Evolutionary conservation across 2,113 vertebrate genomes (phyloP), one percentile per base, ranked within the genome.

Genomic region (Callithrix jacchus): DNA sequence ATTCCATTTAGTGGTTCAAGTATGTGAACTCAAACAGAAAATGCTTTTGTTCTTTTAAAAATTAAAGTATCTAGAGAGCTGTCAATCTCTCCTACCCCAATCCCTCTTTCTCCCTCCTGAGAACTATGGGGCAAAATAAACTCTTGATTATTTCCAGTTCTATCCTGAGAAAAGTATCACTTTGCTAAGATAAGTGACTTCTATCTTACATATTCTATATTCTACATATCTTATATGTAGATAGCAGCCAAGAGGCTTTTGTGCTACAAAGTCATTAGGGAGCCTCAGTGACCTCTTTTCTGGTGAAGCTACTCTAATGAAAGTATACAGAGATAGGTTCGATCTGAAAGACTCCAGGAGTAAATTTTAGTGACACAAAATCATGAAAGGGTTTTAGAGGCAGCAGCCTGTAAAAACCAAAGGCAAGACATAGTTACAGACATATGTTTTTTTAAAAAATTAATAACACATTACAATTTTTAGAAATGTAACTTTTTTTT

Each of bases 351-450:
- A 74, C 32, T 37, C 8, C 30, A 42, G 12, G 18, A 12, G 16
- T 86, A 37, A 88, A 47, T 83, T 66, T 81, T 92, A 64, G 11
- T 47, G 37, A 79, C 82, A 45, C 32, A 68, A 82, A 87, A 37
- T 40, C 3, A 68, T 68, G 77, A 79, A 88, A 8, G 18, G 25
- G 25, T 30, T 66, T 68, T 32, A 82, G 56, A 76, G 14, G 40
- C 6, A 92, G 47, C 23, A 82, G 83, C 5, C 5, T 7, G 2
- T 20, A 40, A 30, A 27, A 87, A 61, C 4, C 18, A 21, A 76
- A 47, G 14, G 8, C 17, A 87, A 87, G 17, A 81, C 9, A 52
- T 12, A 25, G 9, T 52, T 80, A 40, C 1, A 86, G 64, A 21
- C 8, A 42, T 68, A 45, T 0, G 2, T 52, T 32, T 64, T 74